phyloP scores from a whole-genome alignment of 2,888 invertebrate genomes.

The Callosobruchus maculatus region DNA sequence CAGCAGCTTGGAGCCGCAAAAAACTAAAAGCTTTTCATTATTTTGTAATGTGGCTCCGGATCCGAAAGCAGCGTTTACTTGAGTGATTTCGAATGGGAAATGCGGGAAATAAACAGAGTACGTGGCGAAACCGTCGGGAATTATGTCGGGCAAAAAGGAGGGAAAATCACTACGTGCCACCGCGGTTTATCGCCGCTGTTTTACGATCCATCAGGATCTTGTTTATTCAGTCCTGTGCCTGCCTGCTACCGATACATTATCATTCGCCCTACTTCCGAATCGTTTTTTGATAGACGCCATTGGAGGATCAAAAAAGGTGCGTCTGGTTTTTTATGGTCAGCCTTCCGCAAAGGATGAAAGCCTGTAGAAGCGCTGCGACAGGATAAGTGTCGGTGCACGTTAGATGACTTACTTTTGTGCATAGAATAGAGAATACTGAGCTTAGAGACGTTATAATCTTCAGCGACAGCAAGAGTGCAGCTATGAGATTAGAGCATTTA shows the following conservation, averaged over 20 bases:
- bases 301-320: not conserved
- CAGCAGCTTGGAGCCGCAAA: not conserved
- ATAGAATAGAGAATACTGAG: too few relatives aligned
- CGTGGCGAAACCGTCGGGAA: constrained; percentile 17
- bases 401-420: too few relatives aligned
- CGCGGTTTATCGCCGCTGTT: not conserved
- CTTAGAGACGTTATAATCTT: too few relatives aligned
- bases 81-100: constrained; percentile 22
- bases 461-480: too few relatives aligned
- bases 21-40: not conserved
- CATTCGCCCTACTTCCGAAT: not conserved
- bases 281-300: not conserved
- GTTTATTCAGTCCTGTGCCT: not conserved
- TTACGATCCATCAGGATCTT: not conserved
- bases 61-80: constrained; percentile 10
- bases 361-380: too few relatives aligned
- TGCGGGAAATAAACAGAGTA: constrained; percentile 28
- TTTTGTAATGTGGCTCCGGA: not conserved
- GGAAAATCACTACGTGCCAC: not conserved
- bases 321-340: not conserved
- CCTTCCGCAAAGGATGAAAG: too few relatives aligned
- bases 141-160: not conserved
- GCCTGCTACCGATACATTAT: not conserved
- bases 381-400: too few relatives aligned
- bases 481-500: too few relatives aligned